phyloP scores from a whole-genome alignment of 92 coral and sea anemone species.

The Meandrina meandrites region DNA sequence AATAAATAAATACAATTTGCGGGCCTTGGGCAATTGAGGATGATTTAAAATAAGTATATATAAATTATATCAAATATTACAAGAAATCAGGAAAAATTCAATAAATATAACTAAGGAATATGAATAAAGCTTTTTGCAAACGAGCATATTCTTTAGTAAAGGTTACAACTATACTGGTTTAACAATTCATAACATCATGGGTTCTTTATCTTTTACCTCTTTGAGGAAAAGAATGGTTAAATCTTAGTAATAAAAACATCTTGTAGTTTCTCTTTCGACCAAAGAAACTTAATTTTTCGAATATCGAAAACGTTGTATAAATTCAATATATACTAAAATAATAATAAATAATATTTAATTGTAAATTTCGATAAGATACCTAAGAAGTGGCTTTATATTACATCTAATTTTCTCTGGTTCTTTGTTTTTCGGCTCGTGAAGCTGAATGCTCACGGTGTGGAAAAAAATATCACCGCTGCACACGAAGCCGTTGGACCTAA shows the following conservation, averaged over 20 bases:
- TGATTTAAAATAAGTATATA: not conserved
- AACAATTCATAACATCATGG: not conserved
- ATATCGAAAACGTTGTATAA: constrained; percentile 37
- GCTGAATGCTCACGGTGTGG: not conserved
- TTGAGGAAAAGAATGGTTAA: not conserved
- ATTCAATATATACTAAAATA: constrained; percentile 19
- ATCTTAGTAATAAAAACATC: not conserved
- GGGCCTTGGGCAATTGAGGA: not conserved
- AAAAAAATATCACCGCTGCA: not conserved
- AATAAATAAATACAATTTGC: constrained; percentile 8
- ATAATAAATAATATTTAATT: not conserved
- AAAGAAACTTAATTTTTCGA: constrained; percentile 40
- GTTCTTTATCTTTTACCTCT: not conserved
- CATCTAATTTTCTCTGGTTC: not conserved
- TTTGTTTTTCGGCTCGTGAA: not conserved
- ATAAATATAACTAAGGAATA: not conserved
- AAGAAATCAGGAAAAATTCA: not conserved
- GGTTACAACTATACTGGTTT: not conserved
- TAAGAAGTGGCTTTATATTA: not conserved
- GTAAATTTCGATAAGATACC: constrained; percentile 9
- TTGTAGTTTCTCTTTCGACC: constrained; percentile 7
- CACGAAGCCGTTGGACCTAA: not conserved
- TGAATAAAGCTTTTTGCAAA: not conserved
- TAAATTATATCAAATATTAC: not conserved
- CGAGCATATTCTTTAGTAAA: not conserved